These are phyloP conservation scores for Struthidea cinerea DNA, from an alignment of 2,113 vertebrate species.

Conservation along the genomic window DNA sequence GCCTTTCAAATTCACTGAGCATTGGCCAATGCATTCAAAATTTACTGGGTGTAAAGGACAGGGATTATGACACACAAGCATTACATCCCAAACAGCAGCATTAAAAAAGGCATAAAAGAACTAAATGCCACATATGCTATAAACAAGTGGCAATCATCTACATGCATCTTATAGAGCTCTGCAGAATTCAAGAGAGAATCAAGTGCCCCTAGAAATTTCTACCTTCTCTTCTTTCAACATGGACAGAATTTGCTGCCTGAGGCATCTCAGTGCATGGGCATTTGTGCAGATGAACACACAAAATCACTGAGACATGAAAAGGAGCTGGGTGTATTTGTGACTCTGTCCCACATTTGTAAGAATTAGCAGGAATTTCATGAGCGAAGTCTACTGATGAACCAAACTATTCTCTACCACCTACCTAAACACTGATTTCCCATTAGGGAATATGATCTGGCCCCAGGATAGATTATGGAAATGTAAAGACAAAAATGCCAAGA, in stretches of 20 bases:
- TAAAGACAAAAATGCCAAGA: constrained; percentile 27
- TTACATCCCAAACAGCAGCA: not conserved
- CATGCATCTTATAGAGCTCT: not conserved
- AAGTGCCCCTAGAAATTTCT: not conserved
- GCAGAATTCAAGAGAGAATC: not conserved
- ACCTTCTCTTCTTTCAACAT: not conserved
- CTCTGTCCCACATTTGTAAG: not conserved
- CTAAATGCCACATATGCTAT: not conserved
- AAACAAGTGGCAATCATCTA: not conserved
- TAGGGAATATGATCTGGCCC: not conserved
- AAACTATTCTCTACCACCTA: not conserved
- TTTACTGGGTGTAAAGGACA: not conserved
- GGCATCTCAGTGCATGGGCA: not conserved
- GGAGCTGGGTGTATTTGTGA: not conserved
- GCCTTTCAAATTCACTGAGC: not conserved
- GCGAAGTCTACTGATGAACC: not conserved
- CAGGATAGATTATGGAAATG: constrained; percentile 1
- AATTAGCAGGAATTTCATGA: not conserved
- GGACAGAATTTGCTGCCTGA: not conserved
- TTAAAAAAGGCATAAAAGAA: not conserved
- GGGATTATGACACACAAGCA: not conserved
- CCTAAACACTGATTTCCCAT: not conserved
- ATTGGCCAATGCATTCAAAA: not conserved
- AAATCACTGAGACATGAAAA: not conserved
- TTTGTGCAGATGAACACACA: not conserved